Evolutionary conservation across 35 echinoderm and acorn worm genomes (phyloP).

Genomic region (Eucidaris tribuloides): DNA sequence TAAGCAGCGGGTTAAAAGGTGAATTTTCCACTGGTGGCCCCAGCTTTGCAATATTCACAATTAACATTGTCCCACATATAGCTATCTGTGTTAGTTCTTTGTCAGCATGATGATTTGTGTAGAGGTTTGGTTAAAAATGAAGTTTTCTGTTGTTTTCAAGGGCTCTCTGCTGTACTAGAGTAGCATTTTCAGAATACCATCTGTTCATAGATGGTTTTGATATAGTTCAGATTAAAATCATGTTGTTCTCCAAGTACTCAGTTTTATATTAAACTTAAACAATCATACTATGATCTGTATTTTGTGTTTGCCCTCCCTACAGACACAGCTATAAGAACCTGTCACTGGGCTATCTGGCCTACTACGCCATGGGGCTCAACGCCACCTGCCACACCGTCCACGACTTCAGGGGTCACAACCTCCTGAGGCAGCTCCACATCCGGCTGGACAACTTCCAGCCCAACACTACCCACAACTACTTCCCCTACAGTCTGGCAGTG

Average conservation of each 20-base stretch:
- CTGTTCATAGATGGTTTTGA: background rate
- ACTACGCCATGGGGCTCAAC: constrained; percentile 56
- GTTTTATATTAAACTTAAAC: background rate
- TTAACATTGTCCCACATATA: no score
- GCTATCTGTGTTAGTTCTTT: no score
- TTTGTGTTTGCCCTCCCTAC: background rate
- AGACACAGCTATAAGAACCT: background rate
- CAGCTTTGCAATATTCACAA: no score
- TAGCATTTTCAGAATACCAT: background rate
- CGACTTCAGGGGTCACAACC: constrained; percentile 52
- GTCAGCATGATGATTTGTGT: no score
- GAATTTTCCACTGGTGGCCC: background rate
- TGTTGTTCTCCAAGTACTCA: no score
- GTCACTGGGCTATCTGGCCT: constrained; percentile 48
- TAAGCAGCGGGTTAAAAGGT: no score
- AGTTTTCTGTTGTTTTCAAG: no score
- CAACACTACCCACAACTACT: constrained; percentile 48
- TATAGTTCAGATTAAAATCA: background rate
- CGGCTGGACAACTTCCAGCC: constrained; percentile 19
- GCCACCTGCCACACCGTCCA: constrained; percentile 52
- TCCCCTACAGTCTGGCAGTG: constrained; percentile 54
- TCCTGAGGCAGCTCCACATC: constrained; percentile 20
- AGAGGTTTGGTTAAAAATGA: no score
- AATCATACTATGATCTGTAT: background rate
- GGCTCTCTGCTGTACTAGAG: background rate